Percentiles rank a stretch among this genome's conserved stretches.
Conservation (phyloP, 2,113 vertebrate species). For the Helogale parvula region DNA sequence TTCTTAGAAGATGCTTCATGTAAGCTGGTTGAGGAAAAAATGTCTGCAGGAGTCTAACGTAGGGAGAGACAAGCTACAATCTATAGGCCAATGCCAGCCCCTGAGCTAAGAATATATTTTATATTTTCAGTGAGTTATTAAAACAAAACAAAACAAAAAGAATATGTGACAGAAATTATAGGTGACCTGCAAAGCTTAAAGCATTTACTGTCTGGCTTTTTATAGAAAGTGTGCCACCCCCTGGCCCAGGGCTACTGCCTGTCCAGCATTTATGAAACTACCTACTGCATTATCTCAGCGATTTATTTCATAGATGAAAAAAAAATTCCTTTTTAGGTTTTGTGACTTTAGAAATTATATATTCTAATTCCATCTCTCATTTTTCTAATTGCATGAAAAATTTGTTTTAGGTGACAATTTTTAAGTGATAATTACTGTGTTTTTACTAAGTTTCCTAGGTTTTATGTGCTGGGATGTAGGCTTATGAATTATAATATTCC, state of each 20-base stretch:
- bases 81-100: neutral
- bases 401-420: neutral
- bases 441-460: neutral
- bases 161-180: neutral
- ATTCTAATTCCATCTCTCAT: constrained; percentile 23
- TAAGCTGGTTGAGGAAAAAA: neutral
- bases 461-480: neutral
- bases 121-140: neutral
- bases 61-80: neutral
- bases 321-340: neutral
- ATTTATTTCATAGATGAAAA: neutral
- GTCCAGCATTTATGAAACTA: neutral
- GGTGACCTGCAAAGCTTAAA: neutral
- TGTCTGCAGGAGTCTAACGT: neutral
- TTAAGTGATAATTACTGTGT: neutral
- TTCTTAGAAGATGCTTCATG: neutral
- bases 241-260: neutral
- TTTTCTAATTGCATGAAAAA: neutral
- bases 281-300: neutral
- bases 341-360: neutral
- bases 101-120: neutral
- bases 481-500: neutral
- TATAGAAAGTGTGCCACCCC: neutral
- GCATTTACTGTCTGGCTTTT: neutral
- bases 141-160: neutral